These are phyloP conservation scores for Stomorhina lunata DNA, from an alignment of 2,888 invertebrate genomes.

Conservation along the genomic window DNA sequence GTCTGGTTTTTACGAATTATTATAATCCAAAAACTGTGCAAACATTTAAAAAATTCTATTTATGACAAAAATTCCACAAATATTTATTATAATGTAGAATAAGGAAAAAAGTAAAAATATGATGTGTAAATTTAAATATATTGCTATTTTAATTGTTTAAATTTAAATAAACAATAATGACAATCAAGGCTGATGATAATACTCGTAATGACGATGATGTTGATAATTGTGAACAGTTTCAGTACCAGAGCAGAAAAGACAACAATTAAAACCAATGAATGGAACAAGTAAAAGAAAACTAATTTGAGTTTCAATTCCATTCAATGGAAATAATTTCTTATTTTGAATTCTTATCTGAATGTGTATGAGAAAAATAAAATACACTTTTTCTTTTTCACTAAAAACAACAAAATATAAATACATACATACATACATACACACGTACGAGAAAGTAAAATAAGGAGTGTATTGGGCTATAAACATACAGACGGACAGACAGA, in stretches of 20 bases:
- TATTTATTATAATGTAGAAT: background rate
- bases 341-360: constrained; percentile 10
- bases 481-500: background rate
- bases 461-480: background rate
- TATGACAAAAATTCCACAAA: background rate
- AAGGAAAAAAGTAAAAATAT: background rate
- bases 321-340: background rate
- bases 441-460: background rate
- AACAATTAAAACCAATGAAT: constrained; percentile 11
- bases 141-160: constrained; percentile 15
- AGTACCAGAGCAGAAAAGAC: constrained; percentile 10
- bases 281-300: background rate
- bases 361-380: background rate
- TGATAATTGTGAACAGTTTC: background rate
- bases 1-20: too few relatives aligned
- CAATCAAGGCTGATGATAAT: background rate
- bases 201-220: background rate
- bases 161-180: constrained; percentile 3
- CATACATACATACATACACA: background rate
- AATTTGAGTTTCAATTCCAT: background rate
- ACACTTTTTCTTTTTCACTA: constrained; percentile 11
- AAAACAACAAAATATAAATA: background rate
- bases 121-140: constrained; percentile 13
- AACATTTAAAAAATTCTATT: background rate
- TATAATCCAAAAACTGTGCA: background rate